Evolutionary conservation across 2,113 vertebrate genomes (phyloP).

Genomic region (Lepus timidus): DNA sequence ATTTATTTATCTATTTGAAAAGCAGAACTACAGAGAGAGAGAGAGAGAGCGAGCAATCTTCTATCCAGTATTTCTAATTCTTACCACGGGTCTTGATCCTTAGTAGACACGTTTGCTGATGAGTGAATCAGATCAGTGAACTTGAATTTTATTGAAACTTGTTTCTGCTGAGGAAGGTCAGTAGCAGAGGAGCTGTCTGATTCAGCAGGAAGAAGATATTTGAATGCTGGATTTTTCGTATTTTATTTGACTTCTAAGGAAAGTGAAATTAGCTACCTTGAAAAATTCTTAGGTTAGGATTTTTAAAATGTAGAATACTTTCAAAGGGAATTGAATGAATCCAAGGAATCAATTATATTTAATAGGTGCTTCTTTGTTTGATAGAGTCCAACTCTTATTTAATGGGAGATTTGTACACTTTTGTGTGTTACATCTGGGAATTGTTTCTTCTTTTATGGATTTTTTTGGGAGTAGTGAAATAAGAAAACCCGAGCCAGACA

Average conservation of each 20-base stretch:
- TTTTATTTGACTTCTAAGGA: slow-evolving; percentile 50
- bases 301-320: slow-evolving; percentile 23
- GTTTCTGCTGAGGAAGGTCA: slow-evolving; percentile 9
- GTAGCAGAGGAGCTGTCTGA: not conserved
- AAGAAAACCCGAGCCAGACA: not conserved
- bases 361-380: slow-evolving; percentile 41
- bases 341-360: not conserved
- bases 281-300: slow-evolving; percentile 22
- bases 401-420: slow-evolving; percentile 9
- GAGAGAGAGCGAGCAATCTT: no score
- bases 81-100: not conserved
- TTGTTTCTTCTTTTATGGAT: not conserved
- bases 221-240: slow-evolving; percentile 40
- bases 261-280: slow-evolving; percentile 45
- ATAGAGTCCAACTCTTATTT: slow-evolving; percentile 43
- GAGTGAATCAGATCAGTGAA: slow-evolving; percentile 23
- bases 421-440: not conserved
- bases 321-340: slow-evolving; percentile 2
- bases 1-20: no score
- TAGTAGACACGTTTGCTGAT: slow-evolving; percentile 37
- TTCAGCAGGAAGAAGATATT: slow-evolving; percentile 43
- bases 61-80: slow-evolving; percentile 9
- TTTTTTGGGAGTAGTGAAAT: not conserved
- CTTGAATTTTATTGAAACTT: slow-evolving; percentile 42
- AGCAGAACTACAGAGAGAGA: no score